A percentile compares a stretch with the other conserved stretches of the same genome.
These are phyloP conservation scores for Cheilinus undulatus DNA, from an alignment of 2,113 vertebrate genomes.

Conservation along the genomic window DNA sequence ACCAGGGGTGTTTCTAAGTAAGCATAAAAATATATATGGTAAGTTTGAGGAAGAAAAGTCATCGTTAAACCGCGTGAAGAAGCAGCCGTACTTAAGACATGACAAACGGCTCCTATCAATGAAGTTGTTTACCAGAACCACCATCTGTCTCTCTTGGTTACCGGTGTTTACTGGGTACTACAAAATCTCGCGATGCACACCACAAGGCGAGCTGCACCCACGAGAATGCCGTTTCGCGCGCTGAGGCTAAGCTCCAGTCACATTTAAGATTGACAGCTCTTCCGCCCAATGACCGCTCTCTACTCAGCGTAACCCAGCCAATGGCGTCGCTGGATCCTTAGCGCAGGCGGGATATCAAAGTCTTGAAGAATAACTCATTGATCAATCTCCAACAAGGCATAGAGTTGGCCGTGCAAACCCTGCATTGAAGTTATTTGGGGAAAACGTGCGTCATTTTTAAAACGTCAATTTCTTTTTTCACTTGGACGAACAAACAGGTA, in stretches of 20 bases:
- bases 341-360: conserved; percentile 78
- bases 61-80: neutral
- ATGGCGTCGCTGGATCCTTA: conserved; percentile 18
- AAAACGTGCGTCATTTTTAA: conserved; percentile 42
- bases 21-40: neutral
- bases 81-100: neutral
- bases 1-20: neutral
- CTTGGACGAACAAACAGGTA: conserved; percentile 72
- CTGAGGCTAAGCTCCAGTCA: conserved; percentile 81
- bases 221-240: conserved; percentile 86
- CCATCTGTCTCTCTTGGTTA: conserved; percentile 45
- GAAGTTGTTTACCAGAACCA: conserved; percentile 59
- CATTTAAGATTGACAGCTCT: conserved; percentile 49
- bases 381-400: conserved; percentile 71
- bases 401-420: conserved; percentile 59
- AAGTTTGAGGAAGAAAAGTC: neutral
- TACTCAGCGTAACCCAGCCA: conserved; percentile 33
- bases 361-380: conserved; percentile 86
- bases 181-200: conserved; percentile 77
- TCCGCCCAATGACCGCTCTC: conserved; percentile 41
- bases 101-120: neutral
- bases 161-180: neutral
- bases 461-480: conserved; percentile 54
- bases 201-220: conserved; percentile 65
- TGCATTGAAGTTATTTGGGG: conserved; percentile 41